Evolutionary conservation across 2,797 vertebrate species (phyloP).

Genomic region (Anguilla anguilla): DNA sequence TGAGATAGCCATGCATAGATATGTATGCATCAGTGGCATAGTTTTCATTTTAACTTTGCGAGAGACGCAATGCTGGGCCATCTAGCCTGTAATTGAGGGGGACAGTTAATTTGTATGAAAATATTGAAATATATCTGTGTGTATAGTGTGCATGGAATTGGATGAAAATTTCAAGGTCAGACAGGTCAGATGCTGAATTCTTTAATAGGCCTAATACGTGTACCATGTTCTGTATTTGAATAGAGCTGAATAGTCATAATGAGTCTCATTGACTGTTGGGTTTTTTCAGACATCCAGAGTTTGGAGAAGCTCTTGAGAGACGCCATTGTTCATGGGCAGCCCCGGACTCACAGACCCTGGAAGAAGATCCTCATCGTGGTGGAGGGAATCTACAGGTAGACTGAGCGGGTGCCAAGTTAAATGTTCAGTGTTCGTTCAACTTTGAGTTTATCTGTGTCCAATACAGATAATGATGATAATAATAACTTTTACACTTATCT

Average conservation of each 20-base stretch:
- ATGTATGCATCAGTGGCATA: too few relatives aligned
- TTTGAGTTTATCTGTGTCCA: not conserved
- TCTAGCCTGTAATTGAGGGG: too few relatives aligned
- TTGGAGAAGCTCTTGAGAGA: slow-evolving; percentile 95
- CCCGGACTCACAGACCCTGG: slow-evolving; percentile 93
- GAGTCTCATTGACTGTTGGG: not conserved
- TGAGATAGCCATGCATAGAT: not conserved
- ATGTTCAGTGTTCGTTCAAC: not conserved
- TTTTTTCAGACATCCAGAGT: slow-evolving; percentile 89
- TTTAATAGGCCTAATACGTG: not conserved
- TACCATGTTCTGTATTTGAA: not conserved
- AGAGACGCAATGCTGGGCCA: too few relatives aligned
- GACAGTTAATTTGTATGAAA: too few relatives aligned
- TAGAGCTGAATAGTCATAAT: not conserved
- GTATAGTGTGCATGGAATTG: not conserved
- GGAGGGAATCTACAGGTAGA: slow-evolving; percentile 96
- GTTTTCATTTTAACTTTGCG: too few relatives aligned
- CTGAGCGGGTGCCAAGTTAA: not conserved
- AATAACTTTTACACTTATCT: too few relatives aligned
- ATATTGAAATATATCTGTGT: too few relatives aligned
- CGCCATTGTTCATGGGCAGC: slow-evolving; percentile 93
- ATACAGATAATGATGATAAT: too few relatives aligned
- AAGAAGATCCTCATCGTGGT: slow-evolving; percentile 97
- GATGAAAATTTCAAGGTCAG: not conserved
- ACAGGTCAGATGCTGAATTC: not conserved